Evolutionary conservation across 2,888 invertebrate genomes (phyloP).

Genomic region (Dryocosmus kuriphilus): DNA sequence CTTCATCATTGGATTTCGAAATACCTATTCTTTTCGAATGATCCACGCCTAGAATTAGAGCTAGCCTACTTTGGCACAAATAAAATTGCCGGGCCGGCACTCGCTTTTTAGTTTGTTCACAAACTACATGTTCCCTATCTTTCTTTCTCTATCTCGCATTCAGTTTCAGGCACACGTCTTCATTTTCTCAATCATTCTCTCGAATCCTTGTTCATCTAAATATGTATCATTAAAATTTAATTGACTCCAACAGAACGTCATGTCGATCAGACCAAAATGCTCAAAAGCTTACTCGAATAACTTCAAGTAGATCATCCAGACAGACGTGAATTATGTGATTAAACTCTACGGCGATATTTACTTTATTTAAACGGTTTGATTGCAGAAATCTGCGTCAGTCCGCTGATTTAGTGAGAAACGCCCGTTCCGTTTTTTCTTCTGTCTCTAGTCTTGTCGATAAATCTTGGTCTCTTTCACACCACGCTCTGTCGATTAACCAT

Average conservation of each 20-base stretch:
- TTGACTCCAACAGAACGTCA: conserved; percentile 75
- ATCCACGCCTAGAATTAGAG: conserved; percentile 56
- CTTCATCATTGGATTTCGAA: conserved; percentile 26
- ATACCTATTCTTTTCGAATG: background rate
- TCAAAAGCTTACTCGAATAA: conserved; percentile 43
- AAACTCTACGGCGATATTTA: conserved; percentile 48
- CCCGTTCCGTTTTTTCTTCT: background rate
- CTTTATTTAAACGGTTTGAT: conserved; percentile 18
- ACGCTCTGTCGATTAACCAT: conserved; percentile 41
- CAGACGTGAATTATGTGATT: conserved; percentile 42
- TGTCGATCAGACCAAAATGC: conserved; percentile 62
- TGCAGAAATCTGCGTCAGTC: conserved; percentile 32
- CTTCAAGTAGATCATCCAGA: background rate
- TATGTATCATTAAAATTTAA: conserved; percentile 74
- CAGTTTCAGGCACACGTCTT: conserved; percentile 49
- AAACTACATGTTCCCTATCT: conserved; percentile 53
- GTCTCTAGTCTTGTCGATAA: conserved; percentile 25
- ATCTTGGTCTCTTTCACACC: conserved; percentile 38
- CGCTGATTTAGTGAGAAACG: background rate
- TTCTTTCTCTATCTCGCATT: conserved; percentile 51
- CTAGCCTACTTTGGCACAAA: conserved; percentile 77
- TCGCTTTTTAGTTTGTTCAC: conserved; percentile 67
- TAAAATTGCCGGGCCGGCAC: conserved; percentile 72
- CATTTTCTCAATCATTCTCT: conserved; percentile 48
- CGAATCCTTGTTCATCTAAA: conserved; percentile 52